Base-by-base conservation (phyloP, 2,888 invertebrate species). In the Eubasilissa splendida region DNA sequence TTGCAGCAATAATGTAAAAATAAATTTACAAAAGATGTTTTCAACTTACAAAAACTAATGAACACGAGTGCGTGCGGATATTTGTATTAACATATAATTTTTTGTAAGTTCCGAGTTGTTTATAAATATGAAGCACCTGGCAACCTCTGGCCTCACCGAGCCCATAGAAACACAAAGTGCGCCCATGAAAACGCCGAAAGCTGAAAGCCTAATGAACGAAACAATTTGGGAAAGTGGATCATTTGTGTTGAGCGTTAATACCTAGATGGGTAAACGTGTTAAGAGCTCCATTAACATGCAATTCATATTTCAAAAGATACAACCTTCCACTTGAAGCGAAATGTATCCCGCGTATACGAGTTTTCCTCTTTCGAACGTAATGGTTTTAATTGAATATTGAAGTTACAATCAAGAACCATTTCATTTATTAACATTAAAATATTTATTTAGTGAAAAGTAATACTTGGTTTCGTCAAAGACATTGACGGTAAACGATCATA, bases 241-340 rank as follows among this genome's bases (percentile, higher is more conserved):
- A 80, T 83, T 77, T 80, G 76, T 74, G 78, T 78, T 54, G 73
- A 80, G 78, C 71, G 80, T 80, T 80, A 80, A 82, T 80, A 81
- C 77, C 80, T 78, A 76, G 82, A 79, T 75, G 80, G 77, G 79
- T 77, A 76, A 80, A 82, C 63, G 82, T 83, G 83, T 78, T 77
- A 82, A 83, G 82, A 82, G 83, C 79, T 80, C 75, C 79, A 79
- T 80, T 82, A 83, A 83, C 82, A 83, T 83, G 83, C 82, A 82
- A 82, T 83, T 83, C 83, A 83, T 83, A 83, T 83, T 83, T 83
- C 79, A 82, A 82, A 83, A 83, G 80, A 83, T 81, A 80, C 82
- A 80, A 68, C 74, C 75, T 76, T 58, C 68, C 76, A 12, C n/a
- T 33, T 54, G 52, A 8, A 60, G n/a, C 65, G 59, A 65, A 75